Evolutionary conservation across 2,888 invertebrate genomes (phyloP), one percentile per base, ranked within the genome.

Genomic region (Nipponacmea schrenckii): DNA sequence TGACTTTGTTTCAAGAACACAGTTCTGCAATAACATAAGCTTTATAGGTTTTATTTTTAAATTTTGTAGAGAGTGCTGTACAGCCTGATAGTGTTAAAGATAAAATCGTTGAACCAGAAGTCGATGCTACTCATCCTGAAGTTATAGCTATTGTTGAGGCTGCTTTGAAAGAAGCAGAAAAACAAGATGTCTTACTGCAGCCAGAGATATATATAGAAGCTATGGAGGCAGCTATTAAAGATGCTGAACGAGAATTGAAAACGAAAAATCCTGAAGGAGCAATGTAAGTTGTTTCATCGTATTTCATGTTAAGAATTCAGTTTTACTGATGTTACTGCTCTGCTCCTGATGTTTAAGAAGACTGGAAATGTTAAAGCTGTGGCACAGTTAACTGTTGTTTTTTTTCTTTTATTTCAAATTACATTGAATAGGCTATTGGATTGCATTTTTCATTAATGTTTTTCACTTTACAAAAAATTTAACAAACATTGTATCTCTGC

Each of bases 71-170:
- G 39, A 39, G 39, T 39, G 3, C 39, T 39, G 39, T 39, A 39
- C 39, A 39, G 10, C 39, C 39, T 39, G 39, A 39, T 5, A 39
- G 8, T 39, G 39, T 31, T 31, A 31, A 31, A 31, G 31, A 10
- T 39, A 39, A 39, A 39, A 39, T 39, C 39, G 10, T 39, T 0
- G 72, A 78, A 24, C 80, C 83, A 20, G 82, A 83, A 66, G 83
- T 87, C 15, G 86, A 87, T 75, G 86, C 75, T 20, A 81, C 78
- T 14, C 87, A 89, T 75, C 86, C 87, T 8, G 89, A 89, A 65
- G 88, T 89, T 14, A 75, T 82, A 20, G 80, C 79, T 46, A 81
- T 87, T 17, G 85, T 89, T 10, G 85, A 86, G 17, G 80, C 81
- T 46, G 87, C 87, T 10, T 74, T 87, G n/a, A 80, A 80, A 65